These are phyloP conservation scores for Trinectes maculatus DNA, from an alignment of 2,113 vertebrate genomes.

Conservation along the genomic window DNA sequence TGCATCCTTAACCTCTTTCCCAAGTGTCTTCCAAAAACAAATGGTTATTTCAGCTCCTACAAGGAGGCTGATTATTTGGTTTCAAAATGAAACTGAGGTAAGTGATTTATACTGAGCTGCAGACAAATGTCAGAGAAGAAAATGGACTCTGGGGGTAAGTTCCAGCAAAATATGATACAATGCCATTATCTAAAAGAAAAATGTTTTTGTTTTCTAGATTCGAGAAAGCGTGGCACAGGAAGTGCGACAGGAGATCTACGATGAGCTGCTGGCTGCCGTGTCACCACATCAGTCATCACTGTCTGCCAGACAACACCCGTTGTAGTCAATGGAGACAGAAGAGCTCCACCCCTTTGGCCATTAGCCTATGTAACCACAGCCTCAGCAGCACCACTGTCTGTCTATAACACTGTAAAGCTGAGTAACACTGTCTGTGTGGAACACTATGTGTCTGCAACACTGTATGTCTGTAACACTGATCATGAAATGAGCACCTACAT, in stretches of 20 bases:
- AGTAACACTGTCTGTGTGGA: conserved; percentile 57
- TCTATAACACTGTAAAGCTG: conserved; percentile 62
- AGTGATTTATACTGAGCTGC: no score
- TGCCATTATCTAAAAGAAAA: neutral
- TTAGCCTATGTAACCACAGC: conserved; percentile 29
- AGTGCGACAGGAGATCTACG: conserved; percentile 92
- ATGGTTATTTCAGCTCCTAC: no score
- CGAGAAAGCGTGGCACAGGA: conserved; percentile 91
- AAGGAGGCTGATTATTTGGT: no score
- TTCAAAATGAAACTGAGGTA: no score
- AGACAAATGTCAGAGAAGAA: no score
- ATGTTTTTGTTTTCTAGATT: conserved; percentile 81
- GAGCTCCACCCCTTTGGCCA: conserved; percentile 8
- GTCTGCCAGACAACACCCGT: conserved; percentile 35
- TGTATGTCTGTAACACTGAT: conserved; percentile 72
- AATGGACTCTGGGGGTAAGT: no score
- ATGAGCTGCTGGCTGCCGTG: conserved; percentile 89
- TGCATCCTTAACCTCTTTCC: no score
- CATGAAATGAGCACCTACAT: conserved; percentile 6
- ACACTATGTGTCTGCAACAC: conserved; percentile 60
- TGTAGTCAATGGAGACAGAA: conserved; percentile 48
- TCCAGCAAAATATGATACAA: no score
- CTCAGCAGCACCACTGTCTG: conserved; percentile 56
- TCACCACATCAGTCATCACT: conserved; percentile 79
- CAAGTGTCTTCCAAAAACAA: no score